These are phyloP conservation scores for Dryocosmus kuriphilus DNA, from an alignment of 2,888 invertebrate species.

Conservation along the genomic window DNA sequence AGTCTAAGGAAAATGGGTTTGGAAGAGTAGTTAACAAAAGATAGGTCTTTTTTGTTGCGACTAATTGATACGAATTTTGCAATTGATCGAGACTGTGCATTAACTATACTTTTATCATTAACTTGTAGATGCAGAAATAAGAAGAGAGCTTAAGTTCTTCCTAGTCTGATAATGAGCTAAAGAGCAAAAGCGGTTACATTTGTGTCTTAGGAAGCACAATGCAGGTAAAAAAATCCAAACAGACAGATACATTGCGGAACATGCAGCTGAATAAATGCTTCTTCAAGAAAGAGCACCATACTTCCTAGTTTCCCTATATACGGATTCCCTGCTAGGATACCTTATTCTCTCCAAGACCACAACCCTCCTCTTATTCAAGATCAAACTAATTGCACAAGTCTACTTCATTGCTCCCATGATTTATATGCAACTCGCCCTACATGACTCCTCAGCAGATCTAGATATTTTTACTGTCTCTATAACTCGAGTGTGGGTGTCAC, in stretches of 20 bases:
- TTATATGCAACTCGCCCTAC: slow-evolving; percentile 6
- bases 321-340: slow-evolving; percentile 34
- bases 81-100: neutral
- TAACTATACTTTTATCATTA: slow-evolving; percentile 14
- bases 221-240: neutral
- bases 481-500: slow-evolving; percentile 17
- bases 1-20: too few species aligned
- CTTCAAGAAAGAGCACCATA: slow-evolving; percentile 16
- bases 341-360: slow-evolving; percentile 16
- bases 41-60: neutral
- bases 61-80: too few species aligned
- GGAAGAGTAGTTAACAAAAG: neutral
- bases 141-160: slow-evolving; percentile 5
- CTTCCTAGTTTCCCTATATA: slow-evolving; percentile 40
- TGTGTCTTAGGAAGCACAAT: slow-evolving; percentile 14
- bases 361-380: slow-evolving; percentile 22
- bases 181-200: slow-evolving; percentile 14
- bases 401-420: slow-evolving; percentile 16
- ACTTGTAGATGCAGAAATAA: neutral
- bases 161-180: slow-evolving; percentile 30
- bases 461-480: neutral
- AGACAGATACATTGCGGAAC: slow-evolving; percentile 33
- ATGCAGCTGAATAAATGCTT: slow-evolving; percentile 29
- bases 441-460: neutral
- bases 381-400: slow-evolving; percentile 27